Percentiles rank a stretch among this genome's conserved stretches.
Evolutionary conservation across 2,113 vertebrate species (phyloP).

Genomic region (Cnemophilus loriae): DNA sequence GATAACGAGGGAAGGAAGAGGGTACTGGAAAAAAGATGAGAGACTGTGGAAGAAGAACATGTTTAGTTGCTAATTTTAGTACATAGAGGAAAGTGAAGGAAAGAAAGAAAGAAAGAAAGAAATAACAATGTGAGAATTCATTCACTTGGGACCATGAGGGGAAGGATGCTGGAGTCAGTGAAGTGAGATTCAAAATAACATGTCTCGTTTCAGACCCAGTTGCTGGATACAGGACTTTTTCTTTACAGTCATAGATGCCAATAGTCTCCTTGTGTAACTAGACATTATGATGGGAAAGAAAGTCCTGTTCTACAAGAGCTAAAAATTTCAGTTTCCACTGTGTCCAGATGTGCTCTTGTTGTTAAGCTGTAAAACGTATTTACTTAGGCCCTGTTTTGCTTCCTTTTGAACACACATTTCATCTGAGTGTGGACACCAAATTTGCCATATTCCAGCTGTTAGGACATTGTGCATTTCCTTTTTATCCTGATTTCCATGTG

Average conservation of each 20-base stretch:
- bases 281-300: neutral
- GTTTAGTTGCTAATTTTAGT: neutral
- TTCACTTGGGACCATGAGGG: neutral
- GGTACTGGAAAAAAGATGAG: neutral
- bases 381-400: neutral
- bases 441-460: neutral
- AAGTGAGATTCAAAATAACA: neutral
- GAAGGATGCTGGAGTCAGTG: neutral
- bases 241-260: neutral
- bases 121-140: neutral
- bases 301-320: neutral
- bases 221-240: neutral
- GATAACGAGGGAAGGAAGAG: neutral
- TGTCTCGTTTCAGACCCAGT: rapidly evolving
- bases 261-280: neutral
- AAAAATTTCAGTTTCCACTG: neutral
- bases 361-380: neutral
- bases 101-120: neutral
- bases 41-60: neutral
- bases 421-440: neutral
- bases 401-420: neutral
- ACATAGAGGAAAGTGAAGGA: neutral
- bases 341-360: neutral
- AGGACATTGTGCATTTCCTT: neutral
- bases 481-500: neutral